A percentile compares a stretch with the other conserved stretches of the same genome.
Conservation (phyloP, 2,113 vertebrate genomes). For the Hirundichthys speculiger region DNA sequence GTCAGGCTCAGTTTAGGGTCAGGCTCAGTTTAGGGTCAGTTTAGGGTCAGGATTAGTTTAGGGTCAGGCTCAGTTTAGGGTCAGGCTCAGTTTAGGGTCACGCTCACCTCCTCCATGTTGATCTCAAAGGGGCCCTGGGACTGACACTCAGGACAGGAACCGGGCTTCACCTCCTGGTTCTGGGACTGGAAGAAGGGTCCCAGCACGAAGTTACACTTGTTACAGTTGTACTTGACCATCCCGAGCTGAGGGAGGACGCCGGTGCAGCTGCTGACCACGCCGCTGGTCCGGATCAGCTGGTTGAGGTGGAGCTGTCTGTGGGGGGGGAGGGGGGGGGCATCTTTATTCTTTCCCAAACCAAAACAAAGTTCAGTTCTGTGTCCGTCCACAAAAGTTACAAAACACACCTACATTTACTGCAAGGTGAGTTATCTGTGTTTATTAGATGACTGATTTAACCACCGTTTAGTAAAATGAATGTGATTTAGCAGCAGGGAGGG, state of each 20-base stretch:
- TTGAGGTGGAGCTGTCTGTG: slow-evolving; percentile 95
- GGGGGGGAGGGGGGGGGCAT: too few relatives aligned
- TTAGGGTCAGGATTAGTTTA: background rate
- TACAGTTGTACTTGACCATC: slow-evolving; percentile 98
- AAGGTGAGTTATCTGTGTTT: too few relatives aligned
- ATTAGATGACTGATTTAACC: too few relatives aligned
- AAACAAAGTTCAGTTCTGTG: too few relatives aligned
- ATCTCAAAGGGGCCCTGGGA: slow-evolving; percentile 95
- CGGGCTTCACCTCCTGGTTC: slow-evolving; percentile 98
- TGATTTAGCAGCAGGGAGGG: too few relatives aligned
- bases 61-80: too few relatives aligned
- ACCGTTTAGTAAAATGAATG: too few relatives aligned
- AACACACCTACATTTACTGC: too few relatives aligned
- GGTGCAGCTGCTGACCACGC: slow-evolving; percentile 95
- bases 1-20: background rate
- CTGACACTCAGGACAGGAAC: slow-evolving; percentile 97
- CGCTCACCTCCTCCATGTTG: slow-evolving; percentile 97
- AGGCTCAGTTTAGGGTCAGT: too few relatives aligned
- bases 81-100: too few relatives aligned
- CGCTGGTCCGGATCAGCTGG: slow-evolving; percentile 96
- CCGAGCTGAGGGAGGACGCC: slow-evolving; percentile 96
- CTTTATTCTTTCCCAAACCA: too few relatives aligned
- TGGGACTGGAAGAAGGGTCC: slow-evolving; percentile 97
- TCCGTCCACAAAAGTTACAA: too few relatives aligned
- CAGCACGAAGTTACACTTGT: slow-evolving; percentile 93